phyloP scores from a whole-genome alignment of 2,113 vertebrate species.

The Hemiprocne comata region DNA sequence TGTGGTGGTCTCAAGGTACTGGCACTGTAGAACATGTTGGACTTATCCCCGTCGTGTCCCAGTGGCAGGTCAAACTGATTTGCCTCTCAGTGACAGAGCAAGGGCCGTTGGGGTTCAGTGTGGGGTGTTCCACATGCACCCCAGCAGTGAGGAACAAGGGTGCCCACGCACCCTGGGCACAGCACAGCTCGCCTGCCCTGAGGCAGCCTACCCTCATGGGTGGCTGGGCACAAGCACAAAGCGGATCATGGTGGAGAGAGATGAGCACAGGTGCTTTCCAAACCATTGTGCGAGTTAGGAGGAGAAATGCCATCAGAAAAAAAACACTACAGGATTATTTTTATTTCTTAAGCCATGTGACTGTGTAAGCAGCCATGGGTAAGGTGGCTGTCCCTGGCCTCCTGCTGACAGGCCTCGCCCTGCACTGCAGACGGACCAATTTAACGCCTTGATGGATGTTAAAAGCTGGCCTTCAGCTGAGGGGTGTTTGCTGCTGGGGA shows the following conservation, averaged over 20 bases:
- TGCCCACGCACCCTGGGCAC: rapidly evolving
- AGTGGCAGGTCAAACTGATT: neutral
- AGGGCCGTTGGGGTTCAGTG: neutral
- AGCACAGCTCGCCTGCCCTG: neutral
- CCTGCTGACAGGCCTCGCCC: neutral
- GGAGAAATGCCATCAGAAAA: neutral
- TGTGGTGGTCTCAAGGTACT: neutral
- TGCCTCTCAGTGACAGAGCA: neutral
- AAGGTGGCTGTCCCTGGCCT: neutral
- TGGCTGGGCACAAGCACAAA: neutral
- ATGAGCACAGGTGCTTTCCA: neutral
- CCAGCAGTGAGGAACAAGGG: neutral
- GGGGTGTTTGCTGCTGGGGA: neutral
- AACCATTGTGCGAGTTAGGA: neutral
- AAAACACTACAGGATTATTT: neutral
- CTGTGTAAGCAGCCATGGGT: neutral
- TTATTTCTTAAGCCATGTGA: rapidly evolving
- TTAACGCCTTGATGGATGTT: neutral
- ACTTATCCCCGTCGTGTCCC: rapidly evolving
- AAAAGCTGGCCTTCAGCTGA: neutral
- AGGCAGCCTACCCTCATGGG: neutral
- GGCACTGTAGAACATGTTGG: neutral
- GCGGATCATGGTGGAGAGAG: neutral
- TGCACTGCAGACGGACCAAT: too few relatives aligned
- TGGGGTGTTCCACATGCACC: rapidly evolving